These are phyloP conservation scores for Hololepta plana DNA, from an alignment of 2,888 invertebrate genomes.

Conservation along the genomic window DNA sequence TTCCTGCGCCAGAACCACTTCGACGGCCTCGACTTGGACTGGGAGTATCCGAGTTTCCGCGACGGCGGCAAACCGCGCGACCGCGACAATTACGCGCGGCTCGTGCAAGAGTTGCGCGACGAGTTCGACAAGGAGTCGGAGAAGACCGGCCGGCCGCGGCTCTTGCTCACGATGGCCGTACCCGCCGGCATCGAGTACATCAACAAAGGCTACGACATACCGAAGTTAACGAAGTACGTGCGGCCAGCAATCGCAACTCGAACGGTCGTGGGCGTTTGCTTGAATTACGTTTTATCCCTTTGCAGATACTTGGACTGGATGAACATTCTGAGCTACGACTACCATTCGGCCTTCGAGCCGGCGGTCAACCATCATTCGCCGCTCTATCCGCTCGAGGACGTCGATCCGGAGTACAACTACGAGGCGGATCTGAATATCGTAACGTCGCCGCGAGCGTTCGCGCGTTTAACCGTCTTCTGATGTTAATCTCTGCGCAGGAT, in stretches of 20 bases:
- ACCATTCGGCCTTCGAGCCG: conserved; percentile 82
- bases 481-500: conserved; percentile 35
- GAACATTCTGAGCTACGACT: conserved; percentile 81
- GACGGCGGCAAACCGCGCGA: conserved; percentile 70
- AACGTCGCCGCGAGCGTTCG: too few relatives aligned
- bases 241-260: neutral
- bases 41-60: conserved; percentile 74
- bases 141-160: conserved; percentile 60
- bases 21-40: conserved; percentile 83
- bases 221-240: conserved; percentile 60
- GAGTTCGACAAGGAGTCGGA: conserved; percentile 77
- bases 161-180: conserved; percentile 83
- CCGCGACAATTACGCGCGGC: conserved; percentile 69
- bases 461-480: neutral
- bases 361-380: conserved; percentile 85
- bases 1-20: conserved; percentile 84
- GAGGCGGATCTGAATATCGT: conserved; percentile 79
- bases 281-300: conserved; percentile 1
- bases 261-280: neutral
- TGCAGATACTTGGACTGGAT: conserved; percentile 74
- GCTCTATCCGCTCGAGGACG: conserved; percentile 61
- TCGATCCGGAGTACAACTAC: conserved; percentile 73
- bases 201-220: conserved; percentile 83
- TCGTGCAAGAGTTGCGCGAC: conserved; percentile 74
- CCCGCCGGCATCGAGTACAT: conserved; percentile 88